Conservation (phyloP, 1,140 invertebrate genomes). For the Homalodisca vitripennis region DNA sequence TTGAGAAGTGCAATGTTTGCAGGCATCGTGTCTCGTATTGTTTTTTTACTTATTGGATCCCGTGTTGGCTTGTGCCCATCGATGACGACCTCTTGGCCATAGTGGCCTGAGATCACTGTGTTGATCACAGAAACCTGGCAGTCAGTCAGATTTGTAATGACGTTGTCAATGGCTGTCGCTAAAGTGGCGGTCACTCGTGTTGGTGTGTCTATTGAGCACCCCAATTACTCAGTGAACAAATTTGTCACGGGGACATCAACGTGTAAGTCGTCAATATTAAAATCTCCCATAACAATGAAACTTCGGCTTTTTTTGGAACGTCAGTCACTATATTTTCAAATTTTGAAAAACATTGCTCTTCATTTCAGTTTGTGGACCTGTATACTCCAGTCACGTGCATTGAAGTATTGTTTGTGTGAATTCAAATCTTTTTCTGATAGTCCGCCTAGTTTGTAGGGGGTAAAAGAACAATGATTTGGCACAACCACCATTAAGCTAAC, state of each 20-base stretch:
- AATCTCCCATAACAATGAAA: not conserved
- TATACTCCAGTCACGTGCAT: not conserved
- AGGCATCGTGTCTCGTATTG: not conserved
- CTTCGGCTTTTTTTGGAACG: not conserved
- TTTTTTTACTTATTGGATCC: not conserved
- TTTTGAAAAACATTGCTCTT: not conserved
- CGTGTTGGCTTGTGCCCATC: not conserved
- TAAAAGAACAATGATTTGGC: not conserved
- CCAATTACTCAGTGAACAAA: not conserved
- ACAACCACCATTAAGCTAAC: not conserved
- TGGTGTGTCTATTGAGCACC: not conserved
- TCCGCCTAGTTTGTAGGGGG: not conserved
- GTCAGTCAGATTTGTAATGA: too few relatives aligned
- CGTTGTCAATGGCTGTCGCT: too few relatives aligned
- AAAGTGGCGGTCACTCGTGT: too few relatives aligned
- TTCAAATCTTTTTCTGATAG: not conserved
- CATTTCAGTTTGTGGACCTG: not conserved
- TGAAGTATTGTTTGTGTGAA: too few relatives aligned
- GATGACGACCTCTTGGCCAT: not conserved
- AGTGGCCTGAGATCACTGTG: too few relatives aligned
- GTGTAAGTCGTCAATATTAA: too few relatives aligned
- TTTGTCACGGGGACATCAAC: not conserved
- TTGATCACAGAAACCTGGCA: too few relatives aligned
- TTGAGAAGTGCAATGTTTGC: not conserved
- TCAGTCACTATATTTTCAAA: not conserved